These are phyloP conservation scores for Dorcus parallelipipedus DNA, from an alignment of 2,888 invertebrate species.

Conservation along the genomic window DNA sequence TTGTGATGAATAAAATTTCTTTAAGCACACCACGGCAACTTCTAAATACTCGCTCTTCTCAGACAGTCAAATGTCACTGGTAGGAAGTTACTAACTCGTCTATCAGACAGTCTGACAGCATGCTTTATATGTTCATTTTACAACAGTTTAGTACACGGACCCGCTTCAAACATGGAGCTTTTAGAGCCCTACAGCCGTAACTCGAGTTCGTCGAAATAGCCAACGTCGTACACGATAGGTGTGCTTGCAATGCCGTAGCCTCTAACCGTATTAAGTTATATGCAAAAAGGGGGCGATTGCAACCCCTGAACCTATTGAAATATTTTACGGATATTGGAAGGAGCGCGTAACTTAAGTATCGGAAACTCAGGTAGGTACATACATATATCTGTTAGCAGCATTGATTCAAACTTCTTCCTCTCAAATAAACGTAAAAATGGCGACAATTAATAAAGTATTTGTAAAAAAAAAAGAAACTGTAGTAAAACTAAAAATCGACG, in stretches of 20 bases:
- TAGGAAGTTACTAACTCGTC: constrained; percentile 27
- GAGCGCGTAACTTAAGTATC: not conserved
- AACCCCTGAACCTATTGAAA: constrained; percentile 18
- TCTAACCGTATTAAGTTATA: constrained; percentile 22
- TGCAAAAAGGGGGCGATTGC: constrained; percentile 25
- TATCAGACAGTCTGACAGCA: constrained; percentile 45
- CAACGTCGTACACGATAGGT: constrained; percentile 43
- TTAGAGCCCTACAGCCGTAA: constrained; percentile 40
- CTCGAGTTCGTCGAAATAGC: constrained; percentile 41
- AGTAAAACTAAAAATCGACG: no score
- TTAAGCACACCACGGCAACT: not conserved
- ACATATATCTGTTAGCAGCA: no score
- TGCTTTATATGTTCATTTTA: constrained; percentile 51
- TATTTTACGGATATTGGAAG: constrained; percentile 18
- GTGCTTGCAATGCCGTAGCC: constrained; percentile 32
- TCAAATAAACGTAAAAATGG: no score
- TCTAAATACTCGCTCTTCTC: constrained; percentile 13
- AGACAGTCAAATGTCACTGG: constrained; percentile 15
- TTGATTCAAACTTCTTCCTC: no score
- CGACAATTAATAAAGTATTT: no score
- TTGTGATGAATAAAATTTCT: not conserved
- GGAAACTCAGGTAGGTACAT: no score
- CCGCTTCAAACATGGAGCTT: constrained; percentile 39
- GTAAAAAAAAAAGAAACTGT: no score
- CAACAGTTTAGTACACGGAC: constrained; percentile 45